A percentile compares a stretch with the other conserved stretches of the same genome.
Conservation (phyloP, 2,113 vertebrate species). For the Columba livia region DNA sequence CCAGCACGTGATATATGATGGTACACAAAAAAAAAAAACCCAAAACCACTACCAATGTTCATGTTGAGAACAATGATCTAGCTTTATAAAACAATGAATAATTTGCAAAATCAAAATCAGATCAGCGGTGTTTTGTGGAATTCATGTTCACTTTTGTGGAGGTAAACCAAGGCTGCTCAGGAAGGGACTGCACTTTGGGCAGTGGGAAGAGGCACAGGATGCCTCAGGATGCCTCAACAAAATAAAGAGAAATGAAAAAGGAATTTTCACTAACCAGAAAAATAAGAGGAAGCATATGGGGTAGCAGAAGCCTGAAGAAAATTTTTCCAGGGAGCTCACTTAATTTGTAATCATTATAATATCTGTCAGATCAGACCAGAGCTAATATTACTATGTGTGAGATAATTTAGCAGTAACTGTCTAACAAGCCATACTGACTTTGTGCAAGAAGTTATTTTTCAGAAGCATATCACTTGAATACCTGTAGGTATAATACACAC, state of each 20-base stretch:
- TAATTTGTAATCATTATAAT: not conserved
- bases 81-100: not conserved
- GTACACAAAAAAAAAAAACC: not conserved
- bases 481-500: not conserved
- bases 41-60: not conserved
- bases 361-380: not conserved
- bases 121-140: not conserved
- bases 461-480: not conserved
- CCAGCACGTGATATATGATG: not conserved
- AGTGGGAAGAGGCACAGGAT: not conserved
- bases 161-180: not conserved
- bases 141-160: not conserved
- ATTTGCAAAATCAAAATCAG: not conserved
- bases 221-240: not conserved
- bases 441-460: not conserved
- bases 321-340: not conserved
- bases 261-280: not conserved
- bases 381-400: not conserved
- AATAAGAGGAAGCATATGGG: not conserved
- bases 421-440: not conserved
- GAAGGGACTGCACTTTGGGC: rapidly evolving
- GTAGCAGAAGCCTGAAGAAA: not conserved
- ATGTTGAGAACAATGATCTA: rapidly evolving
- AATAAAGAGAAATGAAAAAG: not conserved
- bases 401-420: not conserved